These are phyloP conservation scores for Sebastes nivosus DNA, from an alignment of 2,797 vertebrate genomes.

Conservation along the genomic window DNA sequence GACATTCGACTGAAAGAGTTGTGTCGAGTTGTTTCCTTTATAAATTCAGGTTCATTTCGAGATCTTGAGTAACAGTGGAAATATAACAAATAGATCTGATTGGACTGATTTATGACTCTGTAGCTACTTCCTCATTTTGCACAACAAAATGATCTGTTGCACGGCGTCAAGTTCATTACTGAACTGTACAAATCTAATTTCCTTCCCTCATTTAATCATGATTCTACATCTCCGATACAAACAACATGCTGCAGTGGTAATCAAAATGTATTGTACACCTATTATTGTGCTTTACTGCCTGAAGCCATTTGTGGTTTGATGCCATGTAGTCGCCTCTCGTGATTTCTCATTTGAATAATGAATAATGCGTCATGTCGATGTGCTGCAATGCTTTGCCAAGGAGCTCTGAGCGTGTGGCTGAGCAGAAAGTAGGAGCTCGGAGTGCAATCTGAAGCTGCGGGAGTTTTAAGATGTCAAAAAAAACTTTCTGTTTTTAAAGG, in stretches of 20 bases:
- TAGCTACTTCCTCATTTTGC: not conserved
- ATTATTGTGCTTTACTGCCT: not conserved
- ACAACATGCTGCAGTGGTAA: not conserved
- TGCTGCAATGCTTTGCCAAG: not conserved
- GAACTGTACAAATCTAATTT: not conserved
- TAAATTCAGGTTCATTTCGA: not conserved
- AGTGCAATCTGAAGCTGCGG: not conserved
- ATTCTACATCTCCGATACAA: not conserved
- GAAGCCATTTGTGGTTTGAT: not conserved
- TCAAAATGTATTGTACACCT: too few species aligned
- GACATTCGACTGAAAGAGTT: too few species aligned
- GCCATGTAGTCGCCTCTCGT: not conserved
- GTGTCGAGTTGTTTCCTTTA: not conserved
- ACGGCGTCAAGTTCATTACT: not conserved
- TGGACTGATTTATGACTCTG: not conserved
- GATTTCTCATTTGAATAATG: not conserved
- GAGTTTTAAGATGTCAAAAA: constrained; percentile 15
- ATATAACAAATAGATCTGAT: not conserved
- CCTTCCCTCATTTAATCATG: not conserved
- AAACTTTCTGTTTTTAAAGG: not conserved
- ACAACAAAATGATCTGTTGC: not conserved
- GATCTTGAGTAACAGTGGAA: not conserved
- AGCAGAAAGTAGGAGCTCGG: too few species aligned
- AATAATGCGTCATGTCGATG: not conserved
- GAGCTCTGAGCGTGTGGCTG: not conserved